A percentile compares a stretch with the other conserved stretches of the same genome.
Evolutionary conservation across 37 sponge, comb jelly and placozoan genomes (phyloP).

Genomic region (Halichondria panicea): DNA sequence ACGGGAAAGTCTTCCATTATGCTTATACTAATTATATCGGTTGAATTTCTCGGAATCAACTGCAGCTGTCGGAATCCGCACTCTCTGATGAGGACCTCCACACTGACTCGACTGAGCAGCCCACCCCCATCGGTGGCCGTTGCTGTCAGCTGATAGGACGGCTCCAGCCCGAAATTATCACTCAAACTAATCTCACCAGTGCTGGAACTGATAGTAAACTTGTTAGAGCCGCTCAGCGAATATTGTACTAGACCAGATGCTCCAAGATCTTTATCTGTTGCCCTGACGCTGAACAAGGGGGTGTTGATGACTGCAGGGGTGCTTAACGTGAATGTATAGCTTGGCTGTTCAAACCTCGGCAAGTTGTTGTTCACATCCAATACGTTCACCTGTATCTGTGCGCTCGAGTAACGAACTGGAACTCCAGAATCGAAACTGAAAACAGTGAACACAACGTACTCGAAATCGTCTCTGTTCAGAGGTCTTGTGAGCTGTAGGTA

Average conservation of each 20-base stretch:
- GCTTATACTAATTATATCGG: neutral
- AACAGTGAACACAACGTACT: slow-evolving; percentile 16
- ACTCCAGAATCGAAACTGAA: slow-evolving; percentile 44
- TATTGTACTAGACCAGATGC: slow-evolving; percentile 29
- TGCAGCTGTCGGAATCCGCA: slow-evolving; percentile 40
- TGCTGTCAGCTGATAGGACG: slow-evolving; percentile 34
- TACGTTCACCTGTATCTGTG: slow-evolving; percentile 27
- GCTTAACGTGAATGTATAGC: slow-evolving; percentile 40
- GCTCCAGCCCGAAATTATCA: slow-evolving; percentile 28
- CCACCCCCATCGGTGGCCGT: slow-evolving; percentile 66
- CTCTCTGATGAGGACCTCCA: slow-evolving; percentile 25
- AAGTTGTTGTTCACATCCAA: slow-evolving; percentile 58
- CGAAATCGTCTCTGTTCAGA: slow-evolving; percentile 48
- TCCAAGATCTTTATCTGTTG: slow-evolving; percentile 54
- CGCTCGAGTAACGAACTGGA: slow-evolving; percentile 21
- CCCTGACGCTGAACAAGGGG: slow-evolving; percentile 20
- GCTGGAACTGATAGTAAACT: slow-evolving; percentile 23
- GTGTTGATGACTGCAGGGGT: slow-evolving; percentile 20
- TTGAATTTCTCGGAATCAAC: slow-evolving; percentile 9
- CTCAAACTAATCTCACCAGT: slow-evolving; percentile 61
- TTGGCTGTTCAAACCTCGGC: slow-evolving; percentile 31
- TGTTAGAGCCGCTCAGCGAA: slow-evolving; percentile 23
- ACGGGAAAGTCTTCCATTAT: slow-evolving; percentile 38
- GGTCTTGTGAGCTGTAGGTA: slow-evolving; percentile 1
- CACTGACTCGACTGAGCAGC: neutral